Evolutionary conservation across 2,113 vertebrate species (phyloP).

Genomic region (Oncorhynchus kisutch): DNA sequence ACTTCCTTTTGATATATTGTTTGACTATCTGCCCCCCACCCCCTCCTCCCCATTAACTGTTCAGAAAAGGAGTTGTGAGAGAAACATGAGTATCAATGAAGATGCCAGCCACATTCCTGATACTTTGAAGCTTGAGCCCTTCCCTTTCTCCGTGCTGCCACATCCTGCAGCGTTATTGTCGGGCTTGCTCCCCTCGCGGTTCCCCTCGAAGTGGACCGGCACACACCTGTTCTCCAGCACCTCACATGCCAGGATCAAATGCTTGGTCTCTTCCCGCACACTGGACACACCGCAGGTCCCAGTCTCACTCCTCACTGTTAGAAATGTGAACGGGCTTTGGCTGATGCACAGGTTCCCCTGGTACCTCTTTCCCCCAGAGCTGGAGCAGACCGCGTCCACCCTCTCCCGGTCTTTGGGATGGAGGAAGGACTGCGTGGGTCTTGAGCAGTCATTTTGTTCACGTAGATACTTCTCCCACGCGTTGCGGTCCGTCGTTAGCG

Average conservation of each 20-base stretch:
- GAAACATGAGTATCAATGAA: background rate
- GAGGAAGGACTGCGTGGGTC: slow-evolving; percentile 77
- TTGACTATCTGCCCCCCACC: too few relatives aligned
- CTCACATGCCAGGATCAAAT: slow-evolving; percentile 76
- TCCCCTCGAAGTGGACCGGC: slow-evolving; percentile 76
- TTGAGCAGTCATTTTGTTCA: slow-evolving; percentile 48
- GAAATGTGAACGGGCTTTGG: slow-evolving; percentile 58
- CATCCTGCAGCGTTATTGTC: slow-evolving; percentile 61
- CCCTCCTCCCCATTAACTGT: background rate
- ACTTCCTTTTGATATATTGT: too few relatives aligned
- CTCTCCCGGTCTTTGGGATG: slow-evolving; percentile 37
- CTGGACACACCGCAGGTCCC: slow-evolving; percentile 62
- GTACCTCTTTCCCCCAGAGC: slow-evolving; percentile 52
- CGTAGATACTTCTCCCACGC: slow-evolving; percentile 62
- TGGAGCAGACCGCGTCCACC: slow-evolving; percentile 65
- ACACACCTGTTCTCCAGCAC: slow-evolving; percentile 58
- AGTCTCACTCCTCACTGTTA: slow-evolving; percentile 59
- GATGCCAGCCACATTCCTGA: slow-evolving; percentile 31
- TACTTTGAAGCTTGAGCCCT: slow-evolving; percentile 11
- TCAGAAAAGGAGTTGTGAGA: background rate
- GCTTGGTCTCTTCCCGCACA: slow-evolving; percentile 58
- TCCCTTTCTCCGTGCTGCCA: slow-evolving; percentile 12
- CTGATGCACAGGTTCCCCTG: slow-evolving; percentile 75
- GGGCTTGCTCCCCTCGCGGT: slow-evolving; percentile 38
- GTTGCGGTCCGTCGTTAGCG: slow-evolving; percentile 36